Evolutionary conservation across 2,113 vertebrate species (phyloP), one percentile per base, ranked within the genome.

Genomic region (Tragelaphus imberbis): DNA sequence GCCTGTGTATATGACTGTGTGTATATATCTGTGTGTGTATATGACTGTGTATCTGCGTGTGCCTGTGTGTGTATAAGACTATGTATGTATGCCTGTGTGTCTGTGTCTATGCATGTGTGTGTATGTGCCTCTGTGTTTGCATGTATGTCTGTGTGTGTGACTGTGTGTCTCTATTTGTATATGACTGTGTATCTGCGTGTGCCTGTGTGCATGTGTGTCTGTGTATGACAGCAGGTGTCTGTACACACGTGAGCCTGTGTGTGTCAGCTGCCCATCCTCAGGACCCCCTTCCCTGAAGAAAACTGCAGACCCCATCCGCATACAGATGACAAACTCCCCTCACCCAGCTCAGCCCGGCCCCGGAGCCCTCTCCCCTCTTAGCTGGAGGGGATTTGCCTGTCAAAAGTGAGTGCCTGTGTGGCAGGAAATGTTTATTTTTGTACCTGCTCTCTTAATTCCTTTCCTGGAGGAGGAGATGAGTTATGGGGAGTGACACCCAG

Each of bases 361-460:
- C 65, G 2, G 23, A 2, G 1, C 4, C 56, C 75, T 40, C 36
- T 49, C 63, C 36, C 17, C 80, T 92, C 97, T 88, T 95, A 88
- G 97, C 96, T 98, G 80, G 89, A 92, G 98, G 97, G 96, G 90
- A 94, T 97, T 90, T 97, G 79, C 97, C 98, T 97, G 93, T 98
- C 95, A 97, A 90, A 95, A 95, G 36, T n/a, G 79, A 95, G 5
- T 82, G 12, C 49, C 82, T 94, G 21, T 81, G 40, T 93, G 93
- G 90, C 81, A 94, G 77, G 44, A 96, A 91, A 53, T 96, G 16
- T 96, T 98, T 97, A 61, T 30, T 96, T 98, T 95, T 95, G 84
- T 95, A 19, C 96, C 68, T 86, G 68, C 7, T 16, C 68, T 94
- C 97, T 97, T 49, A 95, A 49, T 90, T 56, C n/a, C 53, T 68